phyloP scores from a whole-genome alignment of 2,113 vertebrate genomes.

The Neolamprologus devosi region DNA sequence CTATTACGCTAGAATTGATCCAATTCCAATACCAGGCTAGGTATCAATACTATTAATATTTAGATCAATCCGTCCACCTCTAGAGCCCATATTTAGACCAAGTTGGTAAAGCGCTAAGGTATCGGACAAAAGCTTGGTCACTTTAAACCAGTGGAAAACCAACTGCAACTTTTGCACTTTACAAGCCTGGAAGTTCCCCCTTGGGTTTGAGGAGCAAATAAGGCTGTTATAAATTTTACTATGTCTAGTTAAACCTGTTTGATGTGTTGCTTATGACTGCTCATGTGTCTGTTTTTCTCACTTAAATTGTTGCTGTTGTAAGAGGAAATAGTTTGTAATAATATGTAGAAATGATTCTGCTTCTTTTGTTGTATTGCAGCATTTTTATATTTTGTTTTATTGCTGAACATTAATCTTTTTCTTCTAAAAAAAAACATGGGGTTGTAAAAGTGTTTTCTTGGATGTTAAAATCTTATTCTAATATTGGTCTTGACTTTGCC shows the following conservation, averaged over 20 bases:
- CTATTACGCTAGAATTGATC: rapidly evolving
- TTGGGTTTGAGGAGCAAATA: background rate
- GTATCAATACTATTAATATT: background rate
- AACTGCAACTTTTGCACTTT: background rate
- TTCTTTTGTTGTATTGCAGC: background rate
- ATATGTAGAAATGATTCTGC: background rate
- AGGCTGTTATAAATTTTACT: rapidly evolving
- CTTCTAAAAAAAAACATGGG: background rate
- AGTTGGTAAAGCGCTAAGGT: background rate
- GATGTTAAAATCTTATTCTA: background rate
- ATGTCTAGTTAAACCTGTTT: background rate
- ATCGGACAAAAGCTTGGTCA: background rate
- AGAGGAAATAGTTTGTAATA: background rate
- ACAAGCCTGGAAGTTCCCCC: background rate
- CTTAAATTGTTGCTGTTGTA: background rate
- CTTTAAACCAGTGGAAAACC: background rate
- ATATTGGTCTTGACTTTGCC: background rate
- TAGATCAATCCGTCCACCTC: background rate
- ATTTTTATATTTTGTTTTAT: background rate
- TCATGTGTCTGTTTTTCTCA: background rate
- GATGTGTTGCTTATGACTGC: background rate
- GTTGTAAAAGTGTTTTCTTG: background rate
- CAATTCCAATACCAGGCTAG: background rate
- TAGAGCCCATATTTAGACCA: background rate
- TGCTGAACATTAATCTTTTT: background rate